Evolutionary conservation across 2,888 invertebrate species (phyloP), one percentile per base, ranked within the genome.

Genomic region (Priocnemis perturbator): DNA sequence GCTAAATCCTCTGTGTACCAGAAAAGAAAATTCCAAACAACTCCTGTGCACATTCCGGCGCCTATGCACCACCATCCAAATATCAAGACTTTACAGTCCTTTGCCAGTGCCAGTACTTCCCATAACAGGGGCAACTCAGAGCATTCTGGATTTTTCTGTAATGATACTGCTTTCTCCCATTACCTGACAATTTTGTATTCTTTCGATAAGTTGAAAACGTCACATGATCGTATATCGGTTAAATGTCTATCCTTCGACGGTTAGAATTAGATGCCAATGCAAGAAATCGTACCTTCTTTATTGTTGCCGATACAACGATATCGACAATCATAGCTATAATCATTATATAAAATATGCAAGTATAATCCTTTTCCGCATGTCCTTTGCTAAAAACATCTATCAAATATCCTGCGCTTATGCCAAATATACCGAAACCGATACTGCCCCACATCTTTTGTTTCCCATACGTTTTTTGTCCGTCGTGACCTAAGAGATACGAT

Each of bases 361-460:
- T 92, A 82, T 96, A 97, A 87, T 97, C 92, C 87, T 96, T 96
- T 60, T 91, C 89, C 0, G 90, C 86, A 58, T 90, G 87, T 3
- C 93, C 93, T n/a, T 91, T 89, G 65, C 95, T 96, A 79, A 94
- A 91, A 23, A 91, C 83, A 85, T 97, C 97, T 17, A 96, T 94
- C 0, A 97, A 90, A n/a, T 93, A 90, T 0, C 97, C 97, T 0
- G 95, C 92, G 17, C 95, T 84, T 26, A 96, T 90, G 0, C 95
- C 94, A 81, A 96, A 93, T 60, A 94, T 88, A 19, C 97, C 97
- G 93, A 95, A 96, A 0, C 97, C 97, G 1, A 97, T 90, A 0
- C 97, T 95, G 0, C 98, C 97, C 93, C 95, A 98, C 70, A 97
- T 90, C 53, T 97, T 91, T 87, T 98, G 97, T 78, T 94, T 93